Percentiles rank a stretch among this genome's conserved stretches.
phyloP scores from a whole-genome alignment of 2,113 vertebrate genomes.

The Pterocles orientalis region DNA sequence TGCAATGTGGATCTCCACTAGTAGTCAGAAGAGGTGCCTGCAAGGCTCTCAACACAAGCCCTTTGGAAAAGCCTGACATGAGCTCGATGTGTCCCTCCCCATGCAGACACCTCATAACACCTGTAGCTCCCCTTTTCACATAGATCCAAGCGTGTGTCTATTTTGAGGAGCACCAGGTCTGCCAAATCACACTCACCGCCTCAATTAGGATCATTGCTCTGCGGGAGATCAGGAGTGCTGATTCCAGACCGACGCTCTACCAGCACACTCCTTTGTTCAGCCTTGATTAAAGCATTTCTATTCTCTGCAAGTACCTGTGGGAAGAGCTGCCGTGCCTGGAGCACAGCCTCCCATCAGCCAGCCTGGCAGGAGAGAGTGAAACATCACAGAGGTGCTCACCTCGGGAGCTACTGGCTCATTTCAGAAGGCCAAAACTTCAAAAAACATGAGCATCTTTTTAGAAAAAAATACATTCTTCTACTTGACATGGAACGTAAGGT shows the following conservation, averaged over 20 bases:
- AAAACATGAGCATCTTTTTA: neutral
- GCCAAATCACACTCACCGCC: neutral
- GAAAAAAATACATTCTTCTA: neutral
- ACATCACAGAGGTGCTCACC: neutral
- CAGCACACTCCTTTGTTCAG: neutral
- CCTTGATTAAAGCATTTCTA: slow-evolving; percentile 5
- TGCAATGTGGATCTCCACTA: neutral
- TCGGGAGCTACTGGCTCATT: neutral
- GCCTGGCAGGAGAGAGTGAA: neutral
- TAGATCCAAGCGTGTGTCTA: fast-evolving
- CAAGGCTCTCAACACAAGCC: neutral
- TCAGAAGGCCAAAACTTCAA: neutral
- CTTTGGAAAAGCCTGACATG: neutral
- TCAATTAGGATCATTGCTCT: neutral
- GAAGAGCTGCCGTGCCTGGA: neutral
- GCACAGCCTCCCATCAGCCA: neutral
- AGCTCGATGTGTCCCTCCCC: fast-evolving
- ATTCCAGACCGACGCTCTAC: neutral
- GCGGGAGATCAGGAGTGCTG: fast-evolving
- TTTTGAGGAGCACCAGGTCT: neutral
- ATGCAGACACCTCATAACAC: neutral
- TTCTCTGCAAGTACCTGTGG: neutral
- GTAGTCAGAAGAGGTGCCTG: neutral
- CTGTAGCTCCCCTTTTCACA: neutral
- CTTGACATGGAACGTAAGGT: neutral